A percentile compares a stretch with the other conserved stretches of the same genome.
Conservation (phyloP, 2,113 vertebrate genomes). For the Willisornis vidua region DNA sequence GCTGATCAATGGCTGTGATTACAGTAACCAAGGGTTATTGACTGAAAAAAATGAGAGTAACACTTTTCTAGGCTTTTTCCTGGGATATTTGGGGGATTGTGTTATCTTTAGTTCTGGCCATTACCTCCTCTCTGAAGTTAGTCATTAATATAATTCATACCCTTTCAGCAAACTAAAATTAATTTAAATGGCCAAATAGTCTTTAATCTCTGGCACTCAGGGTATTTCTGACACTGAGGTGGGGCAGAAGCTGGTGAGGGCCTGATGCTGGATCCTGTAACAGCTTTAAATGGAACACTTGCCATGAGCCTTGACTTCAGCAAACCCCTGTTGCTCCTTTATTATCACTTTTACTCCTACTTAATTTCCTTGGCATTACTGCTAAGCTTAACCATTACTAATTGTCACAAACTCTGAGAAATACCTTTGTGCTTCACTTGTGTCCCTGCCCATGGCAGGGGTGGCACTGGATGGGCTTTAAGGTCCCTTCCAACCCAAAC, state of each 20-base stretch:
- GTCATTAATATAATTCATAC: background rate
- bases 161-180: background rate
- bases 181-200: background rate
- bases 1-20: background rate
- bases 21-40: background rate
- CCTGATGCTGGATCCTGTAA: background rate
- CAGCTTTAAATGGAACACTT: background rate
- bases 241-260: background rate
- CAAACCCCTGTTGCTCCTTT: background rate
- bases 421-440: background rate
- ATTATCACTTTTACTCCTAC: background rate
- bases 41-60: background rate
- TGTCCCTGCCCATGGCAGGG: background rate
- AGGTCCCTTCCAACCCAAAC: accelerated
- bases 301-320: background rate
- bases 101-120: background rate
- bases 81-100: too few relatives aligned
- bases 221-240: background rate
- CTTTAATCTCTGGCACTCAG: background rate
- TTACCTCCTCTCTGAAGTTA: background rate
- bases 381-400: background rate
- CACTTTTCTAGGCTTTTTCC: background rate
- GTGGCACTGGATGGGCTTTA: background rate
- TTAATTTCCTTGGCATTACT: background rate
- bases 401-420: background rate